These are phyloP conservation scores for Hoplias malabaricus DNA, from an alignment of 2,113 vertebrate genomes.

Conservation along the genomic window DNA sequence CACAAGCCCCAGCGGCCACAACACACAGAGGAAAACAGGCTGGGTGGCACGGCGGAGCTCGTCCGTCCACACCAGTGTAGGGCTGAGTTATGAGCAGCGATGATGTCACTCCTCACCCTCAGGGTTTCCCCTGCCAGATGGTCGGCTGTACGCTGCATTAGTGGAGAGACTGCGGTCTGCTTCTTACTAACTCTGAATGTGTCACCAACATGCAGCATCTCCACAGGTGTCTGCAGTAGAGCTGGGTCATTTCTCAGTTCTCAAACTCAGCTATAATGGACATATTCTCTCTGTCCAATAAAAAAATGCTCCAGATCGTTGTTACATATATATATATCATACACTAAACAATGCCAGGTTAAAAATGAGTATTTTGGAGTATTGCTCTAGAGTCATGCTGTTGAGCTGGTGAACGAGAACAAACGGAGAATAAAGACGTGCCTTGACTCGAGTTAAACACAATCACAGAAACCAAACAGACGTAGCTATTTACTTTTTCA, in stretches of 20 bases:
- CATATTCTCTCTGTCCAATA: no score
- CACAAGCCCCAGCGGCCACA: background rate
- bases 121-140: constrained; percentile 15
- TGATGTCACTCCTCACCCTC: constrained; percentile 19
- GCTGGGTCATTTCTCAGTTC: background rate
- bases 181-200: background rate
- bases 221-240: background rate
- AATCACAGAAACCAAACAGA: no score
- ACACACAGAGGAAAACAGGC: background rate
- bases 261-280: background rate
- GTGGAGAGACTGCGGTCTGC: background rate
- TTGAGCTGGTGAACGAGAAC: no score
- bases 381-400: no score
- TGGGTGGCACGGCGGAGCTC: constrained; percentile 18
- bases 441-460: no score
- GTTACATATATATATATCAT: no score
- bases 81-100: background rate
- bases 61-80: background rate
- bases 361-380: no score
- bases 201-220: background rate
- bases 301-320: no score
- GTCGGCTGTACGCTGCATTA: constrained; percentile 11
- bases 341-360: no score
- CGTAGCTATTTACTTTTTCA: no score
- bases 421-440: no score